Conservation (phyloP, 35 echinoderm and acorn worm genomes). For the Apostichopus japonicus region DNA sequence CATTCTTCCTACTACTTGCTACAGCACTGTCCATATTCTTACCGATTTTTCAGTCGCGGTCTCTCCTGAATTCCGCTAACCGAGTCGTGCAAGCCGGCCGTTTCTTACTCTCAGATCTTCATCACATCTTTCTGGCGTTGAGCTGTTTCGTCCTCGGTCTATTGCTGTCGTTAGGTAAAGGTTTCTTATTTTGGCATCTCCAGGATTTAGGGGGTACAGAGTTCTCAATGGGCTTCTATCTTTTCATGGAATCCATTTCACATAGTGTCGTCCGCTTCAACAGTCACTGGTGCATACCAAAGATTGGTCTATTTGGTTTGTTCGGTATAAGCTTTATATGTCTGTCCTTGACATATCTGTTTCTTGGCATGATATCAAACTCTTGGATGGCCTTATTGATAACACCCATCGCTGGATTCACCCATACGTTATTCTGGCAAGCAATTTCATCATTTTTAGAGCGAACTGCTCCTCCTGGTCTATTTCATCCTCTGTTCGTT, state of each 20-base stretch:
- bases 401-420: neutral
- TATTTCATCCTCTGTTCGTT: constrained; percentile 6
- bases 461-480: constrained; percentile 21
- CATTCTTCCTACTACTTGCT: neutral
- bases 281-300: neutral
- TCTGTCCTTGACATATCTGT: constrained; percentile 22
- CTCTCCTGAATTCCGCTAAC: constrained; percentile 22
- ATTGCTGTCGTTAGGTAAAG: neutral
- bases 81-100: neutral
- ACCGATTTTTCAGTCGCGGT: constrained; percentile 19
- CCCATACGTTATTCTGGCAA: neutral
- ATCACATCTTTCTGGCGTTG: constrained; percentile 10
- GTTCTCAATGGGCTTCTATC: constrained; percentile 31
- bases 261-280: constrained; percentile 19
- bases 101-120: constrained; percentile 11
- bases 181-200: constrained; percentile 55
- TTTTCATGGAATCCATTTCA: constrained; percentile 28
- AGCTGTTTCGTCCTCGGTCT: constrained; percentile 6
- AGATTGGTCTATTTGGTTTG: neutral
- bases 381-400: constrained; percentile 37
- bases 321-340: constrained; percentile 1
- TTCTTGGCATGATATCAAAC: constrained; percentile 34
- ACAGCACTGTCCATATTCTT: neutral
- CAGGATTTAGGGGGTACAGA: constrained; percentile 34
- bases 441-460: constrained; percentile 10